A percentile compares a stretch with the other conserved stretches of the same genome.
Evolutionary conservation across 1,140 invertebrate genomes (phyloP).

Genomic region (Brachionus paranguensis): DNA sequence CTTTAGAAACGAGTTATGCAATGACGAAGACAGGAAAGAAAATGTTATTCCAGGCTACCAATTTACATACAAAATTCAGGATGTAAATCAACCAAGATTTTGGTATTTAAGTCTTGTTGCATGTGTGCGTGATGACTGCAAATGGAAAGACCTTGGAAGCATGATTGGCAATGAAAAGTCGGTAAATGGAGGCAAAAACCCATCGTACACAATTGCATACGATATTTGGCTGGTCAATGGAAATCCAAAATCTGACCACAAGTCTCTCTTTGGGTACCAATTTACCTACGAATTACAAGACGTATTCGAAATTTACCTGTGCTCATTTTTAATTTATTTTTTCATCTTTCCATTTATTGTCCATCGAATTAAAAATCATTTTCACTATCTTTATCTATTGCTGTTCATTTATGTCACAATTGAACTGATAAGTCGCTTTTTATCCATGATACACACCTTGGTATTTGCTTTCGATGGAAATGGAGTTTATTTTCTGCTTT

Average conservation of each 20-base stretch:
- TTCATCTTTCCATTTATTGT: constrained; percentile 57
- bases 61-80: constrained; percentile 85
- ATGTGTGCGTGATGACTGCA: constrained; percentile 71
- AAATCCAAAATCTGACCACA: constrained; percentile 64
- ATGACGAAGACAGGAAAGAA: constrained; percentile 74
- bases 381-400: constrained; percentile 82
- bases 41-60: constrained; percentile 80
- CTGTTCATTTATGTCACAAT: constrained; percentile 78
- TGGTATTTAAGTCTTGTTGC: constrained; percentile 91
- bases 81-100: constrained; percentile 80
- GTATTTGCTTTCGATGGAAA: constrained; percentile 82
- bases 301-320: constrained; percentile 79
- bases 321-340: constrained; percentile 77
- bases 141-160: constrained; percentile 15
- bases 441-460: constrained; percentile 79
- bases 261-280: constrained; percentile 80
- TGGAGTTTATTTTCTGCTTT: constrained; percentile 70
- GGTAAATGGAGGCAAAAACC: constrained; percentile 44
- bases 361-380: constrained; percentile 61
- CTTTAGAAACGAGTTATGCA: constrained; percentile 67
- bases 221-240: constrained; percentile 94
- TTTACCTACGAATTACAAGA: constrained; percentile 87
- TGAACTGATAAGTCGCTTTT: constrained; percentile 74
- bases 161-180: constrained; percentile 64
- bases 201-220: constrained; percentile 65